These are phyloP conservation scores for Dryadula phaetusa DNA, from an alignment of 2,888 invertebrate genomes.

Conservation along the genomic window DNA sequence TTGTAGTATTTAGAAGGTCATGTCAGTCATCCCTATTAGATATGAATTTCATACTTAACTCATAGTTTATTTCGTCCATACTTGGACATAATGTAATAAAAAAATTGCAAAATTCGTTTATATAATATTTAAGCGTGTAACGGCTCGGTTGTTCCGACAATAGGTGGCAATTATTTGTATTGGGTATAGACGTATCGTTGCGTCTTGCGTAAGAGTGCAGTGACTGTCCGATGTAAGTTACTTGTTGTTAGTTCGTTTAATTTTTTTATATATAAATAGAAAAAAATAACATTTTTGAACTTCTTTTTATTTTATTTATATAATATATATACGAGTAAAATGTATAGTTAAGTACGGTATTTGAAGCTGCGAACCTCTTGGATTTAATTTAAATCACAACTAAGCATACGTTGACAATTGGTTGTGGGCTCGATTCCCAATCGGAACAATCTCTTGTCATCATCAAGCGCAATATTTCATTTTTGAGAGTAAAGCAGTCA, in stretches of 20 bases:
- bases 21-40: not conserved
- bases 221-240: slow-evolving; percentile 9
- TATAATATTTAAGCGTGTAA: slow-evolving; percentile 27
- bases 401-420: too few relatives aligned
- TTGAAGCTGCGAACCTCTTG: too few relatives aligned
- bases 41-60: slow-evolving; percentile 5
- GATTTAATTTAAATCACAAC: too few relatives aligned
- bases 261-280: not conserved
- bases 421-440: too few relatives aligned
- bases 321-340: too few relatives aligned
- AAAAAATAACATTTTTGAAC: too few relatives aligned
- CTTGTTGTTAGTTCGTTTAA: not conserved
- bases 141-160: slow-evolving; percentile 15
- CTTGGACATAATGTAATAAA: not conserved
- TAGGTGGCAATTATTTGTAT: slow-evolving; percentile 29
- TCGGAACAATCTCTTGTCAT: too few relatives aligned
- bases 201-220: slow-evolving; percentile 27
- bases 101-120: slow-evolving; percentile 16
- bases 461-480: too few relatives aligned
- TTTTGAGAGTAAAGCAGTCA: too few relatives aligned
- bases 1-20: not conserved
- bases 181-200: slow-evolving; percentile 25
- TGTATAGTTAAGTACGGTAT: too few relatives aligned
- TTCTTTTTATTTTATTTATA: too few relatives aligned
- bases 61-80: not conserved